These are phyloP conservation scores for Ia io DNA, from an alignment of 2,113 vertebrate species.

Conservation along the genomic window DNA sequence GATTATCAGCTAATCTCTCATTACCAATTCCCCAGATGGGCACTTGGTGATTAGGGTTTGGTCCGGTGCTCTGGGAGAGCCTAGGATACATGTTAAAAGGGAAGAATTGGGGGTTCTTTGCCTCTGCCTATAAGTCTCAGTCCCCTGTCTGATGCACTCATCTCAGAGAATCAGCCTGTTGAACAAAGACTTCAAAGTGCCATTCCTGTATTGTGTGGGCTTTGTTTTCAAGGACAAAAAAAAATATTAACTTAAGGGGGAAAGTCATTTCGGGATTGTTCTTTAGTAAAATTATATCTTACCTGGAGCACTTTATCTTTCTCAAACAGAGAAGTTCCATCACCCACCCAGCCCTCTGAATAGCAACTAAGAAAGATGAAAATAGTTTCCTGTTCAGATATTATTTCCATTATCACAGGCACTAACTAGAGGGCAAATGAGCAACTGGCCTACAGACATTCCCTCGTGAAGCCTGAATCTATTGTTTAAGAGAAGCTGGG, in stretches of 20 bases:
- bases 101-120: not conserved
- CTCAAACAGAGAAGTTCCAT: constrained; percentile 48
- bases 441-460: not conserved
- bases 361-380: constrained; percentile 39
- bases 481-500: not conserved
- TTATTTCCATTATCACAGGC: constrained; percentile 4
- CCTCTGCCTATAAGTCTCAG: not conserved
- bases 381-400: constrained; percentile 40
- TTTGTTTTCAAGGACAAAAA: constrained; percentile 65
- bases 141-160: not conserved
- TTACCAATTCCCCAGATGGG: not conserved
- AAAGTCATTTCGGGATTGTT: constrained; percentile 57
- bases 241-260: constrained; percentile 11
- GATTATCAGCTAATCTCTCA: not conserved
- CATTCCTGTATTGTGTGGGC: not conserved
- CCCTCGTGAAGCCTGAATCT: not conserved
- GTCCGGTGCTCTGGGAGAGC: not conserved
- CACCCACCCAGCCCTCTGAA: constrained; percentile 31
- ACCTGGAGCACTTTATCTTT: constrained; percentile 48
- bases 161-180: constrained; percentile 3
- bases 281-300: constrained; percentile 62
- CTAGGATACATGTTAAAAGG: not conserved
- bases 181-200: constrained; percentile 24
- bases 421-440: constrained; percentile 11
- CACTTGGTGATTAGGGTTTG: not conserved